A percentile compares a stretch with the other conserved stretches of the same genome.
Conservation (phyloP, 2,113 vertebrate species). For the Takifugu flavidus region DNA sequence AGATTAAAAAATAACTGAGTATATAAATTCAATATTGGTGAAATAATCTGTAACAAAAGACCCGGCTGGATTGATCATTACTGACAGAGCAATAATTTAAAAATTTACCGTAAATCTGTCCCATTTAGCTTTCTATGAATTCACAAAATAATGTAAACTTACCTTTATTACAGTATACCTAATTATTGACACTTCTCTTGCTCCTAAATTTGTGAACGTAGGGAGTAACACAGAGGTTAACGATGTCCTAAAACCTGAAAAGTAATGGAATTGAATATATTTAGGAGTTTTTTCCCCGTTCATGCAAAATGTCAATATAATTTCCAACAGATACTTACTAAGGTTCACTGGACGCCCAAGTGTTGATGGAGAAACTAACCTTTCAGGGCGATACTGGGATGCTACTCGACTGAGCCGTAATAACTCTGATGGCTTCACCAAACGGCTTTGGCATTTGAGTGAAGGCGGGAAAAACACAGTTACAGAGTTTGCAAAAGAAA, state of each 20-base stretch:
- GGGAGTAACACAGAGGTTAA: conserved; percentile 36
- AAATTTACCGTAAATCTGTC: too few species aligned
- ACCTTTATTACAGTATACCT: too few species aligned
- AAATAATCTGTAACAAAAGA: too few species aligned
- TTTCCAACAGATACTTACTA: conserved; percentile 70
- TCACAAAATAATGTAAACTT: too few species aligned
- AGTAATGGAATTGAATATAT: conserved; percentile 64
- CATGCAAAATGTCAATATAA: conserved; percentile 75
- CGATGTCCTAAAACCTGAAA: conserved; percentile 69
- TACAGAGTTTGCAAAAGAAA: conserved; percentile 33
- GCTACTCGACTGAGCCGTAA: conserved; percentile 58
- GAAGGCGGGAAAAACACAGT: conserved; percentile 24
- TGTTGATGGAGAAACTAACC: conserved; percentile 74
- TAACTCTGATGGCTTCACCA: conserved; percentile 64
- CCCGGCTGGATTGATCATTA: too few species aligned
- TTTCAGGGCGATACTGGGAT: conserved; percentile 64
- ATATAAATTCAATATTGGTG: too few species aligned
- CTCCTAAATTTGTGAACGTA: conserved; percentile 21
- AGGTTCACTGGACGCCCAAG: conserved; percentile 73
- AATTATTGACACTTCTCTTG: too few species aligned
- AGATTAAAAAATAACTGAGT: too few species aligned
- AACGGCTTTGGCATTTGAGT: conserved; percentile 72
- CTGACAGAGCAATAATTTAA: too few species aligned
- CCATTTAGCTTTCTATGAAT: too few species aligned
- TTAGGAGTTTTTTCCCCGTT: conserved; percentile 63